Percentiles rank a stretch among this genome's conserved stretches.
These are phyloP conservation scores for Euphydryas editha DNA, from an alignment of 2,888 invertebrate species.

Conservation along the genomic window DNA sequence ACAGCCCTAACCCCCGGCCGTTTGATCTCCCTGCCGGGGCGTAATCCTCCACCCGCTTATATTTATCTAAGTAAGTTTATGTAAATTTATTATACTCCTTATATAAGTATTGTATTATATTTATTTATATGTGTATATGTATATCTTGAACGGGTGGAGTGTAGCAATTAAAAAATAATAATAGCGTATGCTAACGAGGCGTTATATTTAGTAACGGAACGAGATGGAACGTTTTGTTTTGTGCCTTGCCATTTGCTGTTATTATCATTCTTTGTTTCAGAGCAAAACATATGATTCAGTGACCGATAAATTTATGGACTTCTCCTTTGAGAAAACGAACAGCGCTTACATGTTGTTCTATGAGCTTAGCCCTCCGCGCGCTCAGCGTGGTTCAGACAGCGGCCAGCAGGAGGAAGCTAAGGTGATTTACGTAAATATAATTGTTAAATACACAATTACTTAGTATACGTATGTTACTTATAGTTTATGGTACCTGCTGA, in stretches of 20 bases:
- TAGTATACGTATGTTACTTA: too few species aligned
- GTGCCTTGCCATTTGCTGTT: background rate
- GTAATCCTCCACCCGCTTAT: too few species aligned
- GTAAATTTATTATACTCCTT: too few species aligned
- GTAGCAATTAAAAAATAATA: too few species aligned
- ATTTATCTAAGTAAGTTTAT: too few species aligned
- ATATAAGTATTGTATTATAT: too few species aligned
- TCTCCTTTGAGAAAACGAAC: conserved; percentile 98
- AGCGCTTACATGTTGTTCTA: conserved; percentile 99
- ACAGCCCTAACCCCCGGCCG: too few species aligned
- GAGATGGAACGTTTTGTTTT: too few species aligned
- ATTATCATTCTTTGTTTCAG: conserved; percentile 71
- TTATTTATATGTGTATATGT: too few species aligned
- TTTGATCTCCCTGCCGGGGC: too few species aligned
- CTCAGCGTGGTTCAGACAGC: conserved; percentile 66
- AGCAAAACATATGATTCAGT: conserved; percentile 98
- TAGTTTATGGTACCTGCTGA: too few species aligned
- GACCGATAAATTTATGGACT: conserved; percentile 98
- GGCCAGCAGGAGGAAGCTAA: conserved; percentile 72
- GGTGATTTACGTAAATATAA: conserved; percentile 49
- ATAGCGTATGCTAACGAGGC: background rate
- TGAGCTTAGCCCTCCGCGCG: conserved; percentile 88
- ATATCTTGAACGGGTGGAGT: too few species aligned
- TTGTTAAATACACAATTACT: background rate
- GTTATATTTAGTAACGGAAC: background rate